Conservation (phyloP, 2,888 invertebrate genomes). For the Listrodromus nycthemerus region DNA sequence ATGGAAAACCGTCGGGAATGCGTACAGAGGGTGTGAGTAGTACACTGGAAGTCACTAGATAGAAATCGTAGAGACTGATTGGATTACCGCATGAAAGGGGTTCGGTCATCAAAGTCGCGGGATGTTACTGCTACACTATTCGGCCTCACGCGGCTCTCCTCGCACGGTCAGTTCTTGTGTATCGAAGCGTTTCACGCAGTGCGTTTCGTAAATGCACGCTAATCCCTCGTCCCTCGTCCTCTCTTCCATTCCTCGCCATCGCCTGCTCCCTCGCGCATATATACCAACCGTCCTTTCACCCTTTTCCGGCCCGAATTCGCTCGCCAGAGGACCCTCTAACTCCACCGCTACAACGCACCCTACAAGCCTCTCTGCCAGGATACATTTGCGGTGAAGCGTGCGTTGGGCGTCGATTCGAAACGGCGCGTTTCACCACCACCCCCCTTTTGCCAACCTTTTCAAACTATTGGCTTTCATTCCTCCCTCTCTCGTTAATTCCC, state of each 20-base stretch:
- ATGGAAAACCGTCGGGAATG: background rate
- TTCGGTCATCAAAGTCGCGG: conserved; percentile 60
- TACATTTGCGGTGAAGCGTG: conserved; percentile 76
- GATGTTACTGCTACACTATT: conserved; percentile 37
- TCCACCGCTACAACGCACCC: conserved; percentile 59
- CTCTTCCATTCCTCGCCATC: conserved; percentile 64
- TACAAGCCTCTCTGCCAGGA: conserved; percentile 64
- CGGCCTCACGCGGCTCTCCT: conserved; percentile 46
- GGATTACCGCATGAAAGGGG: conserved; percentile 78
- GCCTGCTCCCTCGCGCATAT: conserved; percentile 3
- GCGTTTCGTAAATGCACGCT: conserved; percentile 79
- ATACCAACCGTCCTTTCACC: conserved; percentile 39
- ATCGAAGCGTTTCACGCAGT: conserved; percentile 62
- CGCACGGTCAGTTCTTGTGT: conserved; percentile 57
- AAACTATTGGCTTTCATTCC: conserved; percentile 46
- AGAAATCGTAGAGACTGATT: conserved; percentile 80
- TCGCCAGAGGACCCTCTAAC: conserved; percentile 13
- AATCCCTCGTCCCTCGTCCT: conserved; percentile 73
- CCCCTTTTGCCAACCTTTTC: conserved; percentile 12
- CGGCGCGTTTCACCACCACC: conserved; percentile 69
- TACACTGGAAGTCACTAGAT: conserved; percentile 78
- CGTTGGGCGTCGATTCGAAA: conserved; percentile 72
- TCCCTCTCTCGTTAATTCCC: conserved; percentile 32
- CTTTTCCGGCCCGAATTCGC: conserved; percentile 48
- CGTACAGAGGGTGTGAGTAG: background rate